Percentiles rank a stretch among this genome's conserved stretches.
phyloP scores from a whole-genome alignment of 2,113 vertebrate genomes.

The Muscicapa adusta region DNA sequence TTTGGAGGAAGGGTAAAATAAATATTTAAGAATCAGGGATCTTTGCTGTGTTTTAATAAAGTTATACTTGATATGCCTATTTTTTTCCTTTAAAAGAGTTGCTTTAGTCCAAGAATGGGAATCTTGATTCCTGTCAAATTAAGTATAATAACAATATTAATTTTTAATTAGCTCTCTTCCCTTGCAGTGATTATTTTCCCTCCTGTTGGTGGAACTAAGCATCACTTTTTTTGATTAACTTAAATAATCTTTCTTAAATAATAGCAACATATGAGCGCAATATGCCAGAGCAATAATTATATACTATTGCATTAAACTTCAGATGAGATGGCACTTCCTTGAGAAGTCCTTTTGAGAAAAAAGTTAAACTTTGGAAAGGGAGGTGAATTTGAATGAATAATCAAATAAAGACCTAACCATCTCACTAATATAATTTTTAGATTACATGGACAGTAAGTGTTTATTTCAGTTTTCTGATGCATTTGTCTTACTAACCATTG shows the following conservation, averaged over 20 bases:
- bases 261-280: neutral
- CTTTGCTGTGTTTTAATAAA: neutral
- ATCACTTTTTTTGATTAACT: neutral
- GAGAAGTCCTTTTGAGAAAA: neutral
- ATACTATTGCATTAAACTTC: neutral
- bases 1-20: neutral
- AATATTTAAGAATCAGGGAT: neutral
- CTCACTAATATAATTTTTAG: neutral
- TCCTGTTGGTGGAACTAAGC: neutral
- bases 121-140: neutral
- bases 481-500: neutral
- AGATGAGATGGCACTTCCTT: neutral
- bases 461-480: neutral
- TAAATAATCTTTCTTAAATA: neutral
- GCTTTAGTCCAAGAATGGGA: neutral
- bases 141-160: neutral
- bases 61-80: neutral
- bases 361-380: neutral
- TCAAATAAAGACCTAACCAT: neutral
- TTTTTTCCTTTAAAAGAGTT: neutral
- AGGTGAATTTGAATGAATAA: neutral
- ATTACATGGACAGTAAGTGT: neutral
- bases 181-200: neutral
- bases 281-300: neutral
- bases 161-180: neutral